phyloP scores from a whole-genome alignment of 2,113 vertebrate species.

The Pogonocichla stellata region DNA sequence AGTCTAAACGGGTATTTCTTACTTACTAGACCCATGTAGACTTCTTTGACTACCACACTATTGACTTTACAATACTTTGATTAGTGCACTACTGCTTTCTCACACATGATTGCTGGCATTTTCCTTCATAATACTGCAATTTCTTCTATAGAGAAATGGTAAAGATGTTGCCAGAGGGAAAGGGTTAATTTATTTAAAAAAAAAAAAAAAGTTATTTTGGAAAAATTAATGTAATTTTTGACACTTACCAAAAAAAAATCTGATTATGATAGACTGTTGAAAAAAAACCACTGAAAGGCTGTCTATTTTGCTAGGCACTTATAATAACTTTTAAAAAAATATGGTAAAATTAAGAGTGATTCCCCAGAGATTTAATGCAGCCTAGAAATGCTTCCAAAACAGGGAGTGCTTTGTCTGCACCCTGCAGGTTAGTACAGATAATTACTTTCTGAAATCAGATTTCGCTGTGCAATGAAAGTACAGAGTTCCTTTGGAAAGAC shows the following conservation, averaged over 20 bases:
- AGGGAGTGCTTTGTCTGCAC: background rate
- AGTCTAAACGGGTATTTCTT: slow-evolving; percentile 26
- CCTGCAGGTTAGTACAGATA: background rate
- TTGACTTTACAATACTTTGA: background rate
- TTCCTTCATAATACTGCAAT: background rate
- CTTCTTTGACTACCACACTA: background rate
- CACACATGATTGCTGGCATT: background rate
- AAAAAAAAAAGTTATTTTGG: background rate
- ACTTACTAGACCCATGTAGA: background rate
- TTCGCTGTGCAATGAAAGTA: background rate
- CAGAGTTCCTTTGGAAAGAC: background rate
- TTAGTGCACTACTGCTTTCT: background rate
- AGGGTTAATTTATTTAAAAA: background rate
- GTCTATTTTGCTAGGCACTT: background rate
- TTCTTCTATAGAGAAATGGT: background rate
- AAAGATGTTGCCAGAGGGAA: background rate
- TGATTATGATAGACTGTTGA: background rate
- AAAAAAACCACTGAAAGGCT: background rate
- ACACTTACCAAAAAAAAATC: background rate
- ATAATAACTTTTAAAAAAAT: background rate
- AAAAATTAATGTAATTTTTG: background rate
- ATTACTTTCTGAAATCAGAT: background rate
- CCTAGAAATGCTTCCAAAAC: background rate
- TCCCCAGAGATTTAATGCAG: background rate
- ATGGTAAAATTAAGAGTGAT: background rate